Evolutionary conservation across 2,113 vertebrate species (phyloP), one percentile per base, ranked within the genome.

Genomic region (Oncorhynchus masou): DNA sequence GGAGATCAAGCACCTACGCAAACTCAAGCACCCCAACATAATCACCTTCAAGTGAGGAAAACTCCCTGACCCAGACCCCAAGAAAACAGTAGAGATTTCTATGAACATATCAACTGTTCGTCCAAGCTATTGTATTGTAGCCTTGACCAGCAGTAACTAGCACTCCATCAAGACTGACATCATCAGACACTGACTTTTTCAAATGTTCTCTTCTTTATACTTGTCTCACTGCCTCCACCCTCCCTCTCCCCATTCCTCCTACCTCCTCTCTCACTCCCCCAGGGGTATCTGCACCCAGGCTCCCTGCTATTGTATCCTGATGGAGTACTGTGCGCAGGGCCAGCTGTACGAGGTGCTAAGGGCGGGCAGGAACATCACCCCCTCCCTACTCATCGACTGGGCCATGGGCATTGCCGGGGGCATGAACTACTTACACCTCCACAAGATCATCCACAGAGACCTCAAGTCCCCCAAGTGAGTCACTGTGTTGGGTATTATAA

Each of bases 311-410:
- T 99, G 98, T 86, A 98, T 99, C 92, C 91, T 99, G 87, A 99
- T 99, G 98, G 97, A 99, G 88, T 99, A 99, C 89, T 99, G 98
- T 73, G 97, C 98, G 74, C 98, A 99, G 93, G 98, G 98, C 9
- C 98, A 99, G 88, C 94, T 99, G 22, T 99, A 99, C 6, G 98
- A 99, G 91, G 98, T 99, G 77, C 94, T 99, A 76, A 91, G 97
- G 25, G 97, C 96, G 0, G 96, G 97, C 45, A 94, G 97, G 29
- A 98, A 97, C 83, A 97, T 99, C 87, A 97, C 96, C 0, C 97
- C 97, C 0, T 96, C 96, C 0, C 94, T 99, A 51, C 90, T 99
- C 77, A 96, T 99, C 1, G 97, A 99, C 87, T 99, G 97, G 98
- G 94, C 97, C 88, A 99, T 98, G 97, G 96, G 98, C 88, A 99